Evolutionary conservation across 2,888 invertebrate species (phyloP).

Genomic region (Eueremaeus valkanovi): DNA sequence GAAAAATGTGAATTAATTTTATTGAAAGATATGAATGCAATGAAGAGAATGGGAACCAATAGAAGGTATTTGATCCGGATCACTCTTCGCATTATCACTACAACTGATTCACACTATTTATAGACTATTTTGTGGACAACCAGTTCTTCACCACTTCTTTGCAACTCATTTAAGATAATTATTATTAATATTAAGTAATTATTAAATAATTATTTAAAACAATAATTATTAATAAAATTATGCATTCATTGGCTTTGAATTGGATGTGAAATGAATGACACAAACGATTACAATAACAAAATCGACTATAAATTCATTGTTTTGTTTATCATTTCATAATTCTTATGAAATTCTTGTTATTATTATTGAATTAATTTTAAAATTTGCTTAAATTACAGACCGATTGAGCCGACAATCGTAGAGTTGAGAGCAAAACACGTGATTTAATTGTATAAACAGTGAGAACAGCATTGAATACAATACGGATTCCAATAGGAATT

Average conservation of each 20-base stretch:
- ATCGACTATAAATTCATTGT: too few species aligned
- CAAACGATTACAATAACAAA: not conserved
- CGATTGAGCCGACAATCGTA: too few species aligned
- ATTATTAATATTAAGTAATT: too few species aligned
- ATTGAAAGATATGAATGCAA: conserved; percentile 4
- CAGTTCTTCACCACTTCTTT: not conserved
- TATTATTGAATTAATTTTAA: too few species aligned
- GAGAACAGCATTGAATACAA: not conserved
- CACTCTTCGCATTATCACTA: conserved; percentile 1
- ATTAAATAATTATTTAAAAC: too few species aligned
- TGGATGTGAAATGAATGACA: not conserved
- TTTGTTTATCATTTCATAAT: too few species aligned
- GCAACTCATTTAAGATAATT: not conserved
- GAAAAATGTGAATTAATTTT: conserved; percentile 27
- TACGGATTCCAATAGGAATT: not conserved
- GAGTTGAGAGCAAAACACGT: too few species aligned
- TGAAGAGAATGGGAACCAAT: not conserved
- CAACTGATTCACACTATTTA: not conserved
- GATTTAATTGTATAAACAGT: too few species aligned
- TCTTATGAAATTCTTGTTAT: too few species aligned
- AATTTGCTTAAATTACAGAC: too few species aligned
- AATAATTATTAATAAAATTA: too few species aligned
- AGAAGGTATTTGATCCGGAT: conserved; percentile 13
- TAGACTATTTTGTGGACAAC: not conserved
- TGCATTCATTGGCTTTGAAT: too few species aligned